These are phyloP conservation scores for Amphiprion percula DNA, from an alignment of 2,113 vertebrate species.

Conservation along the genomic window DNA sequence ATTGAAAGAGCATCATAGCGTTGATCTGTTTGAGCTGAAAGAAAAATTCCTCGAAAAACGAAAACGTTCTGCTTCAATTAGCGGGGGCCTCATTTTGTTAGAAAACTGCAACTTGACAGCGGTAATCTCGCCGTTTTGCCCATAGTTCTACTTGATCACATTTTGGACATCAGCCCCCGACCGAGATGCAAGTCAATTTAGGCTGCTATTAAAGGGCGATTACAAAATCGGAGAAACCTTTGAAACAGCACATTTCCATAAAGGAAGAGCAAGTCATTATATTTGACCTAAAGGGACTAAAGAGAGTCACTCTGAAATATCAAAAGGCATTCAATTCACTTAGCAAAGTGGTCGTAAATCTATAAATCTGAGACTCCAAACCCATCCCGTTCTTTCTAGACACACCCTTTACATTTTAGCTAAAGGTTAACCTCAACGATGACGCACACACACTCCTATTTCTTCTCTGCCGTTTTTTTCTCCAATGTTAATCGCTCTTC, in stretches of 20 bases:
- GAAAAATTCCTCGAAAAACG: neutral
- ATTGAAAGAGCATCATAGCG: neutral
- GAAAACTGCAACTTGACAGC: slow-evolving; percentile 17
- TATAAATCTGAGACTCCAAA: slow-evolving; percentile 61
- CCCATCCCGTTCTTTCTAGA: slow-evolving; percentile 61
- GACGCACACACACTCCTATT: slow-evolving; percentile 58
- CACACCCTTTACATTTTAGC: slow-evolving; percentile 81
- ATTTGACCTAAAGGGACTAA: slow-evolving; percentile 66
- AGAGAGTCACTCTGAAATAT: slow-evolving; percentile 61
- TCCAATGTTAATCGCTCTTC: slow-evolving; percentile 56
- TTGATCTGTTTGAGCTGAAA: slow-evolving; percentile 9
- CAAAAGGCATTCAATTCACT: slow-evolving; percentile 57
- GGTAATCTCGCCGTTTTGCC: slow-evolving; percentile 23
- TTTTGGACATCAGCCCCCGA: slow-evolving; percentile 21
- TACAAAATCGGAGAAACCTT: slow-evolving; percentile 55
- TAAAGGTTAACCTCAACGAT: slow-evolving; percentile 79
- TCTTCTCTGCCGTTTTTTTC: slow-evolving; percentile 28
- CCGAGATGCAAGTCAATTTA: slow-evolving; percentile 44
- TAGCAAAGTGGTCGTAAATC: slow-evolving; percentile 60
- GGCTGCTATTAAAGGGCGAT: slow-evolving; percentile 42
- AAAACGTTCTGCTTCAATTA: slow-evolving; percentile 15
- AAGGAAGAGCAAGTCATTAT: slow-evolving; percentile 59
- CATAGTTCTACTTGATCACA: slow-evolving; percentile 25
- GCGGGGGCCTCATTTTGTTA: slow-evolving; percentile 42
- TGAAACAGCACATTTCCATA: slow-evolving; percentile 63